phyloP scores from a whole-genome alignment of 2,113 vertebrate species.

The Psophia crepitans region DNA sequence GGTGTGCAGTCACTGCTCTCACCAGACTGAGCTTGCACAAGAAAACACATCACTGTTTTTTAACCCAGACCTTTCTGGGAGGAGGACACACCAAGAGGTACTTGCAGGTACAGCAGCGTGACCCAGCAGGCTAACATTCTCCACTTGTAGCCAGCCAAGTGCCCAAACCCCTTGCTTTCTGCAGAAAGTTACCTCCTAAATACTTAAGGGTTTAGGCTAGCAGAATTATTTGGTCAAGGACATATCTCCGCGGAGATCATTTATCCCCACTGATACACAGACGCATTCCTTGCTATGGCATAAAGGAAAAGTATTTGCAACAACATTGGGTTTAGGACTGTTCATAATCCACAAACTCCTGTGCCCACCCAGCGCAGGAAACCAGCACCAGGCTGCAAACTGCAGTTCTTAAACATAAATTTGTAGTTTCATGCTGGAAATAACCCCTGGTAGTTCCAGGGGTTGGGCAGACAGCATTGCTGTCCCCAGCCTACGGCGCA shows the following conservation, averaged over 20 bases:
- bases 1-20: neutral
- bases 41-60: neutral
- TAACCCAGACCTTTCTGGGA: neutral
- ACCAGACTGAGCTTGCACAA: neutral
- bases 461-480: rapidly evolving
- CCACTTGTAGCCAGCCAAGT: neutral
- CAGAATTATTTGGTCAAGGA: neutral
- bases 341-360: rapidly evolving
- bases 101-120: rapidly evolving
- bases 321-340: neutral
- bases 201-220: neutral
- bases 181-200: neutral
- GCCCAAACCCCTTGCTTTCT: neutral
- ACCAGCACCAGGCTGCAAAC: neutral
- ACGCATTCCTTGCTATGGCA: no score
- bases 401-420: neutral
- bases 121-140: neutral
- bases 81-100: no score
- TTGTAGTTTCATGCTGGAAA: neutral
- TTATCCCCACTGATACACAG: neutral
- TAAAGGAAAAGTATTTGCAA: neutral
- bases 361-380: rapidly evolving
- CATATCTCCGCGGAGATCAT: neutral
- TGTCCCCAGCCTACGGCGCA: neutral
- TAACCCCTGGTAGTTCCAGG: neutral